Evolutionary conservation across 2,113 vertebrate species (phyloP).

Genomic region (Tichodroma muraria): DNA sequence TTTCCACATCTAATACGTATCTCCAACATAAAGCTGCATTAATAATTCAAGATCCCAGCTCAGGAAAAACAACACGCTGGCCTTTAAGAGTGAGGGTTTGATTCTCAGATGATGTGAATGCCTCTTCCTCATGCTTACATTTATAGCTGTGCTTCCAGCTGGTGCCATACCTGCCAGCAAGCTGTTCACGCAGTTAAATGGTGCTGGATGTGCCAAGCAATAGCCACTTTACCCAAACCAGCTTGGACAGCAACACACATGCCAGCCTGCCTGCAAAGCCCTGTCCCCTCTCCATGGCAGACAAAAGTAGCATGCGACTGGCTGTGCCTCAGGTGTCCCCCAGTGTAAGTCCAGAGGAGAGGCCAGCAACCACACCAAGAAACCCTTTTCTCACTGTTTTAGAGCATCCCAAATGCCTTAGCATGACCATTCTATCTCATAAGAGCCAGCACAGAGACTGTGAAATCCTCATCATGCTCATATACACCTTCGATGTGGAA

Average conservation of each 20-base stretch:
- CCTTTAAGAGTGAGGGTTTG: neutral
- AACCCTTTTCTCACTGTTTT: neutral
- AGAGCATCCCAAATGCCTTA: neutral
- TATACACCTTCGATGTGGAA: neutral
- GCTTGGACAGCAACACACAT: neutral
- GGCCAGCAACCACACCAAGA: fast-evolving
- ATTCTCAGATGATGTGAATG: fast-evolving
- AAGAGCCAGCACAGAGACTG: neutral
- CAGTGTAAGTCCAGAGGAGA: neutral
- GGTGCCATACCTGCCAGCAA: neutral
- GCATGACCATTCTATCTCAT: neutral
- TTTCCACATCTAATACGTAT: neutral
- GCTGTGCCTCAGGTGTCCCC: neutral
- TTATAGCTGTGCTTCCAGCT: neutral
- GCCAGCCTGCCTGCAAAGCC: neutral
- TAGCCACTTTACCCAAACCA: neutral
- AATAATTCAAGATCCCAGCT: neutral
- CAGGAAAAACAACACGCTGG: neutral
- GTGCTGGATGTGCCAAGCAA: neutral
- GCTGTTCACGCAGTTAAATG: neutral
- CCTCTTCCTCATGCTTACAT: neutral
- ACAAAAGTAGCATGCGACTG: fast-evolving
- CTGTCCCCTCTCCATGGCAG: neutral
- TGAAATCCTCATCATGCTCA: neutral
- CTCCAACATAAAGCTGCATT: neutral